Base-by-base conservation (phyloP, 2,797 vertebrate species). In the Sparidentex hasta region DNA sequence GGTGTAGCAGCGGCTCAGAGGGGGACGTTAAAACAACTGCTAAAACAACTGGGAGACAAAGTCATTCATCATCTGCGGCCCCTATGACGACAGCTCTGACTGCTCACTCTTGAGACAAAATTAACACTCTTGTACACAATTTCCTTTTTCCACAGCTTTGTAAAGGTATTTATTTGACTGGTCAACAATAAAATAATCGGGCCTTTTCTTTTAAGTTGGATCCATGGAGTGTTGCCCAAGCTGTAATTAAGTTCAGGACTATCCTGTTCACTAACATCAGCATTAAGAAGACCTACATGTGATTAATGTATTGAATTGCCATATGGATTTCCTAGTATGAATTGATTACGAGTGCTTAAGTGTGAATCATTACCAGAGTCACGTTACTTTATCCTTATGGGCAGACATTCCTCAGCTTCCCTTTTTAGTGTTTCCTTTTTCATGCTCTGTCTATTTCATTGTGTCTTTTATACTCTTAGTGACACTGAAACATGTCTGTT, bases 51-150 rank as follows among this genome's bases (percentile, higher is more conserved):
- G 20, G 52, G 61, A 85, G 85, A 83, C 81, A 33, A 70, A 81
- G 78, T 76, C 86, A 64, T 93, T 84, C 83, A 90, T 94, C 89
- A 88, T 85, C 62, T 81, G 83, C 11, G 74, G 82, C 89, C 70
- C 33, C 82, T 43, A 76, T 85, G 84, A 76, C 52, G 57, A 90
- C 17, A 6, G 41, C 25, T 75, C 46, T 79, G 88, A 86, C 81
- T 41, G 44, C 71, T 82, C 66, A 43, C 83, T 75, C 23, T 69
- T 52, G 61, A 82, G 38, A 76, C 61, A 47, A 78, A 87, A 82
- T 86, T 18, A 83, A 68, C 54, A 0, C 71, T 65, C 20, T 20
- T 57, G 44, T 74, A 41, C 54, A 78, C 7, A 74, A 72, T 75
- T 66, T 38, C 17, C n/a, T 17, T 88, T 89, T 85, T 74, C 87